Evolutionary conservation across 2,797 vertebrate species (phyloP), one percentile per base, ranked within the genome.

Genomic region (Vireo griseus): DNA sequence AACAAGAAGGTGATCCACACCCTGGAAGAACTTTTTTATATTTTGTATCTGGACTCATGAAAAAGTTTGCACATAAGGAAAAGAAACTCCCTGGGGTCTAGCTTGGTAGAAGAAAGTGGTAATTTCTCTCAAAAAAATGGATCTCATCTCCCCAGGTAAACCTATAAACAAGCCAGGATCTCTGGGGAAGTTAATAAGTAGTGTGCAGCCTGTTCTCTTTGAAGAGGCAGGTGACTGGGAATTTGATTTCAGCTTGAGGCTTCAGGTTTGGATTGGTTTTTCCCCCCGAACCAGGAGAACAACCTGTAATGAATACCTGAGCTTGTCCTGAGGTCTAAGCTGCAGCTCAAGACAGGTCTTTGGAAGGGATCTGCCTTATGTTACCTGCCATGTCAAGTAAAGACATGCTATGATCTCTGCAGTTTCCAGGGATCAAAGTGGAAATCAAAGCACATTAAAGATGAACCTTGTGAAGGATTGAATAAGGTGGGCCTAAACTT

Each of bases 241-340:
- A 72, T 86, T 86, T 74, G 20, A 80, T 90, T 88, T 39, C 58
- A 80, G 35, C 39, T 88, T 92, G 50, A 61, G n/a, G 26, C 68
- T 88, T 95, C 45, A 48, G 57, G 86, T 86, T 92, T 90, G 39
- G 39, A 25, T 63, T 83, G 29, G 1, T 50, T 90, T 71, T 87
- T 24, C 29, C 50, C 71, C 44, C 57, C 29, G 50, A 91, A 79
- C 85, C 33, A 92, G 87, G 78, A 94, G 85, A 94, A 94, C 78
- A 71, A 50, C 68, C 54, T 95, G 7, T 80, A 67, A 57, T 61
- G 81, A 95, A 24, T 7, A 71, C 35, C 20, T 2, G 9, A 87
- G 52, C 33, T 45, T 71, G 29, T 61, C 57, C 73, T 67, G 42
- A 91, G 72, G 45, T 80, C 68, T 63, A 44, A 79, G 51, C 62